Base-by-base conservation (phyloP, 2,113 vertebrate species). In the Polypterus bichir region DNA sequence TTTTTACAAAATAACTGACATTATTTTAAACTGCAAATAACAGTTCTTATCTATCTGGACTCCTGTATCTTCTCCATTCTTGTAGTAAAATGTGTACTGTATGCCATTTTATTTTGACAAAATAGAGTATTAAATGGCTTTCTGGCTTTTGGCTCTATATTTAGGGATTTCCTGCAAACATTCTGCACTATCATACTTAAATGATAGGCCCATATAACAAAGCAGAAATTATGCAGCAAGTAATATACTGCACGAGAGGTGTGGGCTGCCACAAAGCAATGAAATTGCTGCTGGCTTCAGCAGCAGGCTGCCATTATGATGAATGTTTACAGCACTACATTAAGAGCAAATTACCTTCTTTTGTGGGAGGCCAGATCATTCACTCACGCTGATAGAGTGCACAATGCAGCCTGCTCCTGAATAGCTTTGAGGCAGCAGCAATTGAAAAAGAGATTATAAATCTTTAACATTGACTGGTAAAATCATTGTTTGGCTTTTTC, bases 401-500 rank as follows among this genome's bases (percentile, higher is more conserved):
- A 11, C 60, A 47, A n/a, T 9, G 8, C 11, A 47, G 9, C 60
- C 60, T 47, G 8, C 44, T 49, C 6, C 5, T 8, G 44, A 53
- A 62, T 53, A 9, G 45, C 60, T n/a, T 51, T 46, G 27, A 47
- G 60, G 60, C 44, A 54, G 27, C n/a, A 47, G 60, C 10, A 49
- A 51, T 61, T 5, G 46, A 54, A 62, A 62, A 9, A 45, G 56
- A 45, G 44, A 4, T 46, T 44, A 62, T 62, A 44, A 62, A 62
- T 62, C 48, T 62, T 52, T 62, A 9, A 9, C 4, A 46, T 46
- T 54, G 48, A 60, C 48, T 57, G 56, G 59, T 49, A 60, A 60
- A 60, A 49, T 60, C 59, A 60, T 49, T 60, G 59, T 60, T 49
- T 49, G n/a, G 9, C 60, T 62, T 54, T 45, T 46, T 44, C 46